These are phyloP conservation scores for Trachurus trachurus DNA, from an alignment of 2,797 vertebrate species.

Conservation along the genomic window DNA sequence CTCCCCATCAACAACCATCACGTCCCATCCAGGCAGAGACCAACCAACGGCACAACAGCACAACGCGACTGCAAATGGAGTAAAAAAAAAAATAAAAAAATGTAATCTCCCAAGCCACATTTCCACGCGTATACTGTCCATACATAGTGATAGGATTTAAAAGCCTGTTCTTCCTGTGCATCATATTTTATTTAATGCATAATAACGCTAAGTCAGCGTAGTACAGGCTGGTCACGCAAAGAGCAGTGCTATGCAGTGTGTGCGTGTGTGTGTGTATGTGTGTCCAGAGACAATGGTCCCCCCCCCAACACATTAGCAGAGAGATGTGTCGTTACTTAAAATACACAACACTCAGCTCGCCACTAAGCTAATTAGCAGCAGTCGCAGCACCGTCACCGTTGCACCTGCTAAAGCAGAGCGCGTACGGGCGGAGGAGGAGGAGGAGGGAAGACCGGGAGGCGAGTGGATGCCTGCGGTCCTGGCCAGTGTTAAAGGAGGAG, in stretches of 20 bases:
- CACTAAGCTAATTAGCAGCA: conserved; percentile 74
- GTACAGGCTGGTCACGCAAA: conserved; percentile 56
- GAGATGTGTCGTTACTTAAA: conserved; percentile 46
- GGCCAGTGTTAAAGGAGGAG: conserved; percentile 19
- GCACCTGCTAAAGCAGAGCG: conserved; percentile 68
- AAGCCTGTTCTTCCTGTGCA: conserved; percentile 2
- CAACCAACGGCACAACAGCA: neutral
- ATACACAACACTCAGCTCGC: conserved; percentile 30
- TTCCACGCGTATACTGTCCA: neutral
- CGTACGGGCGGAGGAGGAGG: conserved; percentile 62
- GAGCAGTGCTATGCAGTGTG: conserved; percentile 20
- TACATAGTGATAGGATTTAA: neutral
- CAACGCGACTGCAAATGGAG: conserved; percentile 29
- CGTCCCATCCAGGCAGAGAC: conserved; percentile 62
- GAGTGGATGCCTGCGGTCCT: conserved; percentile 58
- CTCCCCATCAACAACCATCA: conserved; percentile 69
- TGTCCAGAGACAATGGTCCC: conserved; percentile 17
- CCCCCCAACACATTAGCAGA: conserved; percentile 19
- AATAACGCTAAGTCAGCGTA: conserved; percentile 65
- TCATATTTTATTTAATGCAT: conserved; percentile 53
- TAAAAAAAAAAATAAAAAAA: neutral
- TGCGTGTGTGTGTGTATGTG: neutral
- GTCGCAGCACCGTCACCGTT: conserved; percentile 62
- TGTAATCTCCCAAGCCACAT: conserved; percentile 7
- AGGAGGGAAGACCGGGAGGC: conserved; percentile 35